Percentiles rank a stretch among this genome's conserved stretches.
Conservation (phyloP, 2,888 invertebrate genomes). For the Metallyticus violacea region DNA sequence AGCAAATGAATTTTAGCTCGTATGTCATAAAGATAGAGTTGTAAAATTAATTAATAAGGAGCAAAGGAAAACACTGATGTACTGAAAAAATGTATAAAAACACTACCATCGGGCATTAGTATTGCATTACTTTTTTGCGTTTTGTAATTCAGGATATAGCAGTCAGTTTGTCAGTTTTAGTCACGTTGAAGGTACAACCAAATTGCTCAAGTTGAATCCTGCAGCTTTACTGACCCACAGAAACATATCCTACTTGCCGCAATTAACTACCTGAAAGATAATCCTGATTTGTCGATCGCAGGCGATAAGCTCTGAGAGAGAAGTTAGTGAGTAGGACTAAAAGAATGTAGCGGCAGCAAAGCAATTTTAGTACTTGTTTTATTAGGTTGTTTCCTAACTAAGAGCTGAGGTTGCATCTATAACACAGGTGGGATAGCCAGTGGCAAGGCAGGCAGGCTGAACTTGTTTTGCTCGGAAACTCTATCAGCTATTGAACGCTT, state of each 20-base stretch:
- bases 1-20: too few relatives aligned
- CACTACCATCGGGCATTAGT: too few relatives aligned
- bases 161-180: too few relatives aligned
- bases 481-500: background rate
- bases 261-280: background rate
- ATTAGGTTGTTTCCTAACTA: background rate
- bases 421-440: background rate
- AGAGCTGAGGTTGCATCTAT: background rate
- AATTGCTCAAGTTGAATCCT: background rate
- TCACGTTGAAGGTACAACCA: background rate
- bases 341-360: background rate
- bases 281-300: background rate
- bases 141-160: too few relatives aligned
- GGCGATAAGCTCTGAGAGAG: background rate
- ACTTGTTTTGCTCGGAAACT: background rate
- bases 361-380: background rate
- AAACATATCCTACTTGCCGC: background rate
- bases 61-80: too few relatives aligned
- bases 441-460: background rate
- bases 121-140: too few relatives aligned
- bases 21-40: too few relatives aligned
- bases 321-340: background rate
- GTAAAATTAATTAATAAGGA: too few relatives aligned
- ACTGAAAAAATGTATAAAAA: too few relatives aligned
- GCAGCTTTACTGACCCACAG: background rate